Conservation (phyloP, 2,113 vertebrate species). For the Rallus limicola region DNA sequence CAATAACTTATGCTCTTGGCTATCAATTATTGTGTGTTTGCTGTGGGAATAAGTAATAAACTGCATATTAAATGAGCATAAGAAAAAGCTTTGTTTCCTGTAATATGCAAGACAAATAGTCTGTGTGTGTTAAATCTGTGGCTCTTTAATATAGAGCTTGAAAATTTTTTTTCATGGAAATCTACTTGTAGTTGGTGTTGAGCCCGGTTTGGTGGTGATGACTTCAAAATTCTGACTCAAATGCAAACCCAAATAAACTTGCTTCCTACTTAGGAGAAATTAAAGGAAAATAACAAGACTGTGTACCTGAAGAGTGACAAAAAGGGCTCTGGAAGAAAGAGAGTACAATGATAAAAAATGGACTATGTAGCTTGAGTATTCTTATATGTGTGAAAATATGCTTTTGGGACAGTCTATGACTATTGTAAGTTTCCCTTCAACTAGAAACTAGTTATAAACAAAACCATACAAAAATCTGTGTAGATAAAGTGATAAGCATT, state of each 20-base stretch:
- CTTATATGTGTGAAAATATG: neutral
- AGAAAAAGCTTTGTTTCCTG: neutral
- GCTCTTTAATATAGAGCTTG: neutral
- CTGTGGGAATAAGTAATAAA: neutral
- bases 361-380: neutral
- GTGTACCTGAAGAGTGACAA: rapidly evolving
- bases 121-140: neutral
- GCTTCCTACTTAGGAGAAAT: neutral
- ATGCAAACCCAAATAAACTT: neutral
- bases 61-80: neutral
- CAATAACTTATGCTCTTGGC: neutral
- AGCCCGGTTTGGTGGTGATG: neutral
- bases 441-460: neutral
- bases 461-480: neutral
- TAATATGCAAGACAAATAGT: neutral
- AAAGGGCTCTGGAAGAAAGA: neutral
- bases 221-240: neutral
- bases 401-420: neutral
- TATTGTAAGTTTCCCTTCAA: neutral
- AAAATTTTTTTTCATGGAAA: neutral
- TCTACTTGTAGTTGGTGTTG: neutral
- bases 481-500: neutral
- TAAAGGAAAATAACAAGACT: neutral
- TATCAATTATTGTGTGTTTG: neutral
- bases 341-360: too few relatives aligned